Base-by-base conservation (phyloP, 2,888 invertebrate species). In the Capitulum mitella region DNA sequence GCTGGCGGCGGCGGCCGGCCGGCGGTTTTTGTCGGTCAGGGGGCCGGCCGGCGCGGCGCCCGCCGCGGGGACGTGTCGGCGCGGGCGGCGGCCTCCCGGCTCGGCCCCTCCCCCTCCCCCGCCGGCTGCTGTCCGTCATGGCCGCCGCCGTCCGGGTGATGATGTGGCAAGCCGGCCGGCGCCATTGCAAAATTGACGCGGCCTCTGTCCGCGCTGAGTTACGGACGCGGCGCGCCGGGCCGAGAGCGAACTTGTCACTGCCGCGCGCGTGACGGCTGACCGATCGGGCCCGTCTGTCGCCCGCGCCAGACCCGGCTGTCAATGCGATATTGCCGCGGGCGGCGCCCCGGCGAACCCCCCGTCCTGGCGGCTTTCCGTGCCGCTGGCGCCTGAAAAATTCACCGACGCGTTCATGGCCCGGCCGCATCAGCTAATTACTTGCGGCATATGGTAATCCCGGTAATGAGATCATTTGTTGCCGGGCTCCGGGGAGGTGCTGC, bases 391-490 rank as follows among this genome's bases (percentile, higher is more conserved):
- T 64, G 64, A 14, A 64, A 64, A 32, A 64, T 64, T 32, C 32
- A 64, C 64, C 32, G 19, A 14, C 1, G n/a, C 14, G n/a, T 32
- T 0, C 34, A 16, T 64, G 34, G 19, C 34, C 6, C n/a, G n/a
- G n/a, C n/a, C 34, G 32, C 64, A 64, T 34, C 34, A 64, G 64
- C 16, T 64, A 64, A 64, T 64, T 64, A 34, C 64, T 64, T 14
- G 29, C 64, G 64, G 34, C 64, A 16, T 16, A 64, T 64, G 64
- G 34, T 34, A 64, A 64, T 32, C 64, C 32, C 34, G 5, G 34
- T 64, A 64, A 34, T 64, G 34, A 14, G 32, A 32, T 34, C 34
- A 64, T 34, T 16, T 64, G 64, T 64, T 64, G 64, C 64, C 29
- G 64, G 19, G 16, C 5, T 51, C 22, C 5, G 6, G 22, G 22